Conservation (phyloP, 2,888 invertebrate species). For the Holacanthella duospinosa region DNA sequence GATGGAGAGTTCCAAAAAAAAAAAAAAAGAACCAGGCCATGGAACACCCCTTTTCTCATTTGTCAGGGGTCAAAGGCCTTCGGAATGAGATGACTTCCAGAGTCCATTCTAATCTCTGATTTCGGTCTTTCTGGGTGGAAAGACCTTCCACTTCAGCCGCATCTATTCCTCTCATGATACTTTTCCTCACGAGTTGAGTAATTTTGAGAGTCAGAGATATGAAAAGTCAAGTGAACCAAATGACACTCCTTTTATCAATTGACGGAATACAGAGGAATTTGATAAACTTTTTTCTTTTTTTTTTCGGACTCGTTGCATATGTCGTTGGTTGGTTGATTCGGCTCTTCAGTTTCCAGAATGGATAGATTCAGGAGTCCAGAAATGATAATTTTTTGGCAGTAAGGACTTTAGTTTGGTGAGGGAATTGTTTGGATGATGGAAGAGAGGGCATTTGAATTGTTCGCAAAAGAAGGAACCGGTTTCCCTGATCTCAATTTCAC, state of each 20-base stretch:
- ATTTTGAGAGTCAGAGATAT: background rate
- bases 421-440: too few species aligned
- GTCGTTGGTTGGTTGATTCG: too few species aligned
- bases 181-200: background rate
- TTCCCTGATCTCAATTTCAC: background rate
- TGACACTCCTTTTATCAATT: background rate
- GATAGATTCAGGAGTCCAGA: too few species aligned
- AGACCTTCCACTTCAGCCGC: background rate
- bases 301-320: too few species aligned
- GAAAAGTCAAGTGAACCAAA: background rate
- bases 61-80: conserved; percentile 1
- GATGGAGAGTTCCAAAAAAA: background rate
- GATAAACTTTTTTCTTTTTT: too few species aligned
- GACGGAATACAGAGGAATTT: too few species aligned
- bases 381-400: too few species aligned
- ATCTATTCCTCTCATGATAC: background rate
- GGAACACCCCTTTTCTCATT: background rate
- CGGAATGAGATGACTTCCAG: background rate
- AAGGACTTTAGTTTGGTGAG: too few species aligned
- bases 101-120: background rate
- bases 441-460: background rate
- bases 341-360: too few species aligned
- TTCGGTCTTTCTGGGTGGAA: background rate
- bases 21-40: background rate
- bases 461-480: background rate